phyloP scores from a whole-genome alignment of 2,113 vertebrate genomes.

The Mustelus asterias region DNA sequence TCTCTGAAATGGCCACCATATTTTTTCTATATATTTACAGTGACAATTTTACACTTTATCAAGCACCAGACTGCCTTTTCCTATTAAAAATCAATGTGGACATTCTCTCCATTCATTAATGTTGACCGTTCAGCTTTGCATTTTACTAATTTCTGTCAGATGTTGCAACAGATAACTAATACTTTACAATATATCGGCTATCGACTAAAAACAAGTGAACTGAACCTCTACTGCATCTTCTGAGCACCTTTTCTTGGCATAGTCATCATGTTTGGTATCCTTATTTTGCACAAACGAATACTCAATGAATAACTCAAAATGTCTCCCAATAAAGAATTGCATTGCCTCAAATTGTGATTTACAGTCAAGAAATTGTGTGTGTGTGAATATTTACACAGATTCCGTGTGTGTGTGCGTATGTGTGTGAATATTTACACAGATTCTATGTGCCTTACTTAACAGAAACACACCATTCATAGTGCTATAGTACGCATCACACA shows the following conservation, averaged over 20 bases:
- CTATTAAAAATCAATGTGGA: background rate
- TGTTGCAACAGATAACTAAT: background rate
- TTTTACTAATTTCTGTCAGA: background rate
- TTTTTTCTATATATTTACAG: background rate
- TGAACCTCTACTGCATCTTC: constrained; percentile 8
- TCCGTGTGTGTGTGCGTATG: too few relatives aligned
- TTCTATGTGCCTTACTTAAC: background rate
- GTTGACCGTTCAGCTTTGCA: background rate
- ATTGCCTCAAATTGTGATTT: background rate
- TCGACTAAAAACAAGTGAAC: background rate
- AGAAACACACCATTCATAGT: background rate
- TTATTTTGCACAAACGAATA: background rate
- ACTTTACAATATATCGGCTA: background rate
- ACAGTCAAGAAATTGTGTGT: background rate
- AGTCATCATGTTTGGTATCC: background rate
- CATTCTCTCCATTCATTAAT: background rate
- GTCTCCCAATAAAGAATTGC: background rate
- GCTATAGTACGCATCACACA: background rate
- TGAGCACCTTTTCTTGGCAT: background rate
- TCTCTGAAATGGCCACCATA: background rate
- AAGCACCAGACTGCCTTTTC: background rate
- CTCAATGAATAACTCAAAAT: background rate
- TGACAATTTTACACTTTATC: background rate
- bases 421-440: too few relatives aligned
- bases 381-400: too few relatives aligned